A percentile compares a stretch with the other conserved stretches of the same genome.
These are phyloP conservation scores for Saturnia pavonia DNA, from an alignment of 2,888 invertebrate species.

Conservation along the genomic window DNA sequence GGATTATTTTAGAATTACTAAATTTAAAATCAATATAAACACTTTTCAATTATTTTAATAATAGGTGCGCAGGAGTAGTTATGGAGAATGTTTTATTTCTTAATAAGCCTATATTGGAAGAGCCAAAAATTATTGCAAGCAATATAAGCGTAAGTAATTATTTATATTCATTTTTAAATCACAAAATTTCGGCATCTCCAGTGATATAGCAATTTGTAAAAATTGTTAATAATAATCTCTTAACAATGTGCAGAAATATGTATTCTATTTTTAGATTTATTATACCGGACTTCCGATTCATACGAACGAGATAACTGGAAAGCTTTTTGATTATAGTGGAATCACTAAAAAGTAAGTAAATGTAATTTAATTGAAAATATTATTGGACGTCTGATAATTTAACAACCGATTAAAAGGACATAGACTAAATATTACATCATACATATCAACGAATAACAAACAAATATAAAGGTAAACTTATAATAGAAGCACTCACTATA, in stretches of 20 bases:
- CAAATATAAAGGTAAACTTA: no score
- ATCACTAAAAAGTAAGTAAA: neutral
- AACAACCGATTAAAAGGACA: no score
- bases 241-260: neutral
- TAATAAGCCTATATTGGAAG: neutral
- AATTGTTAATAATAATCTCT: no score
- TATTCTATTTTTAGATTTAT: slow-evolving; percentile 16
- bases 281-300: slow-evolving; percentile 4
- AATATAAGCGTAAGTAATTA: neutral
- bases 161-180: neutral
- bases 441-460: no score
- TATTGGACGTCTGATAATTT: neutral
- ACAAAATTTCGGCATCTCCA: no score
- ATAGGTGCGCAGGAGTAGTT: neutral
- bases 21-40: no score
- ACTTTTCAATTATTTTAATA: neutral
- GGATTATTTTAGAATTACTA: no score
- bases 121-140: neutral
- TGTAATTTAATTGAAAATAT: neutral
- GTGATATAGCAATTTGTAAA: neutral
- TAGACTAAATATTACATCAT: no score
- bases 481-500: no score
- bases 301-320: neutral
- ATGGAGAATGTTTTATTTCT: neutral
- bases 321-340: neutral